Percentiles rank a stretch among this genome's conserved stretches.
These are phyloP conservation scores for Drosophila parvula DNA, from an alignment of 1,140 invertebrate species.

Conservation along the genomic window DNA sequence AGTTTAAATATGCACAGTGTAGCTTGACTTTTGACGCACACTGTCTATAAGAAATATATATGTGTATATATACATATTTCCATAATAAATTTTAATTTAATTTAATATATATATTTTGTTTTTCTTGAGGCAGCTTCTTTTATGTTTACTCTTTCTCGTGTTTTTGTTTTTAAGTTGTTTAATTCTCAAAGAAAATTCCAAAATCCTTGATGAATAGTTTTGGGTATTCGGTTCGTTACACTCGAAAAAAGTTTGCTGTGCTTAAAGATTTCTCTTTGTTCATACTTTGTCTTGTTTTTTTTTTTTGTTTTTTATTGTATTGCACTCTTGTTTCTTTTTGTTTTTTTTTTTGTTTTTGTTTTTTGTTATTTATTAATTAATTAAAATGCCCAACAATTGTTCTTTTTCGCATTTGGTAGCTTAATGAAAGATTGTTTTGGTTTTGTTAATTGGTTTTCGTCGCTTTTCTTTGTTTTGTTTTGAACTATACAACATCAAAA, in stretches of 20 bases:
- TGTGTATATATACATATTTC: constrained; percentile 38
- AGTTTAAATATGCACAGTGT: constrained; percentile 34
- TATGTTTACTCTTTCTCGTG: constrained; percentile 26
- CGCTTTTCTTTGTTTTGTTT: constrained; percentile 25
- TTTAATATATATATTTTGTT: constrained; percentile 31
- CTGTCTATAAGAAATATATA: constrained; percentile 42
- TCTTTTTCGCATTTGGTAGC: constrained; percentile 36
- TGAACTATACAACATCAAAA: constrained; percentile 77
- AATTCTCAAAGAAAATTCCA: constrained; percentile 44
- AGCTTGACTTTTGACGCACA: constrained; percentile 26
- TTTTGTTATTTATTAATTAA: constrained; percentile 22
- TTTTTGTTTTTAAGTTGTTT: constrained; percentile 4
- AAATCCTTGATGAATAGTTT: constrained; percentile 37
- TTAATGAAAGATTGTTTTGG: constrained; percentile 45
- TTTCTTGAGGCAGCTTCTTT: constrained; percentile 42
- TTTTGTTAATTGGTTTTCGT: constrained; percentile 39
- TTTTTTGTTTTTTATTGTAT: constrained; percentile 64
- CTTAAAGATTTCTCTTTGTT: constrained; percentile 29
- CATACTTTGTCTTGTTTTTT: constrained; percentile 20
- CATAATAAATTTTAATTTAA: constrained; percentile 45
- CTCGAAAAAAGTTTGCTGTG: constrained; percentile 42
- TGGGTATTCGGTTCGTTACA: constrained; percentile 27
- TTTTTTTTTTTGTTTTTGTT: constrained; percentile 20
- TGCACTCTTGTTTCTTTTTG: constrained; percentile 48
- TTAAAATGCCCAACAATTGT: constrained; percentile 64